Evolutionary conservation across 2,888 invertebrate species (phyloP), one percentile per base, ranked within the genome.

Genomic region (Brachyptera risi): DNA sequence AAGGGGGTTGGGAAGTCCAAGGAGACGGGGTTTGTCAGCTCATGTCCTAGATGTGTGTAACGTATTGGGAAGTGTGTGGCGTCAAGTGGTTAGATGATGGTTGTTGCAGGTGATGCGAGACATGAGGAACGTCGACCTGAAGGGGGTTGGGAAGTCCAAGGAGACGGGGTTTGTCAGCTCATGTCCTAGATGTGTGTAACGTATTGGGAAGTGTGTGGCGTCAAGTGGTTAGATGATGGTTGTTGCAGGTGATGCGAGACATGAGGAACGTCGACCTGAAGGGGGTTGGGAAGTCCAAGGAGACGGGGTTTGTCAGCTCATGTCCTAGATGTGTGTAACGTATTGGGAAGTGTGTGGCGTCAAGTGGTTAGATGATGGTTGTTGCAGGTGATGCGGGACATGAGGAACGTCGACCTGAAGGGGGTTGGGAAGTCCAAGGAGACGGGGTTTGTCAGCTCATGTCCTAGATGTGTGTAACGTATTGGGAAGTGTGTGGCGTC

Each of bases 101-200:
- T 54, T 65, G 65, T 72, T 71, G 38, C 69, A 84, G 81, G 89
- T 98, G 27, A 96, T 98, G 96, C 79, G 92, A 56, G 90, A 97
- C 73, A 80, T 90, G 66, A 78, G 80, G 38, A 82, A 83, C 27
- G 69, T 81, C 0, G 85, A 87, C 68, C 79, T 81, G 1, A 80
- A 85, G 64, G 84, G 80, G 54, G 70, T 78, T n/a, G 81, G 82
- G 65, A 86, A 85, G 69, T 95, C 96, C 0, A 92, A 92, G 73
- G 96, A 93, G 60, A 96, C 88, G 75, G 98, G 90, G 3, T 99
- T 99, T 76, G 90, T 98, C 31, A 85, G n/a, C n/a, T n/a, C n/a
- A n/a, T n/a, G n/a, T n/a, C n/a, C n/a, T n/a, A n/a, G n/a, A n/a
- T n/a, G n/a, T n/a, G n/a, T n/a, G n/a, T n/a, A n/a, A n/a, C n/a